A percentile compares a stretch with the other conserved stretches of the same genome.
Conservation (phyloP, 30 jellyfish, hydroid and myxozoan species). For the Hydra vulgaris region DNA sequence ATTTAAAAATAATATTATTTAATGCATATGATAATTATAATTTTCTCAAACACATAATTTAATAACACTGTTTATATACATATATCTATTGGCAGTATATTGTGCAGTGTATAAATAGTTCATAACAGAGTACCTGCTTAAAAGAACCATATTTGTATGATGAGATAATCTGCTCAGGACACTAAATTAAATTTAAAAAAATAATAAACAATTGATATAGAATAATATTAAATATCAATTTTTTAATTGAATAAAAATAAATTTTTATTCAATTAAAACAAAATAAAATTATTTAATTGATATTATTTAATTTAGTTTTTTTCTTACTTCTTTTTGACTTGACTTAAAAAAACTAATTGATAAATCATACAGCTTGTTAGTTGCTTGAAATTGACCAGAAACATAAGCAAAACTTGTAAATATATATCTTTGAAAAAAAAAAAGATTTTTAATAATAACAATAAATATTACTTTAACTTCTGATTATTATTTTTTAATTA, state of each 20-base stretch:
- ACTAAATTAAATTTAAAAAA: constrained; percentile 28
- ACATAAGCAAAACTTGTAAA: constrained; percentile 62
- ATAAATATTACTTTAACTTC: background rate
- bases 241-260: no score
- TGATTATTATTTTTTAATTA: no score
- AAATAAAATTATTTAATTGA: no score
- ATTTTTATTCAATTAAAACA: no score
- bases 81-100: no score
- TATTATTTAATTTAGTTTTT: no score
- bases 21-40: no score
- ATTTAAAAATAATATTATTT: no score
- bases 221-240: no score
- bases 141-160: constrained; percentile 93
- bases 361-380: constrained; percentile 38
- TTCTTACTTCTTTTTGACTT: constrained; percentile 78
- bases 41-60: no score
- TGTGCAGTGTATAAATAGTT: no score
- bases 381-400: constrained; percentile 81
- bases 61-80: no score
- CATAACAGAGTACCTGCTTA: constrained; percentile 91
- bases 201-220: background rate
- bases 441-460: background rate
- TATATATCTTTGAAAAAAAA: constrained; percentile 42
- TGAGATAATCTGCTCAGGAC: constrained; percentile 85
- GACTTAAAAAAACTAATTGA: constrained; percentile 62